Conservation (phyloP, 1,140 invertebrate species). For the Phenacoccus solenopsis region DNA sequence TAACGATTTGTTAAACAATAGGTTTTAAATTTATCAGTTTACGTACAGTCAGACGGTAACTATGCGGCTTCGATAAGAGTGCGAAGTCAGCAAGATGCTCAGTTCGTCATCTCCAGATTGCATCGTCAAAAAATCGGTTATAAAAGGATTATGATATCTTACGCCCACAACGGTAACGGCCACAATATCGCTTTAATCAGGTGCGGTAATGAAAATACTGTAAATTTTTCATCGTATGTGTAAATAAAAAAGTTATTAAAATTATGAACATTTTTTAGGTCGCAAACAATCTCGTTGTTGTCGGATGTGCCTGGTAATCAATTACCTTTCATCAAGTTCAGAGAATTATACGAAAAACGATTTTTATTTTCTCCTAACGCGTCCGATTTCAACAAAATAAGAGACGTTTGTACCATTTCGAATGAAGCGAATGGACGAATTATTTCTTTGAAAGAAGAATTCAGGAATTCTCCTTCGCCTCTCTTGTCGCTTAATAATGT, state of each 20-base stretch:
- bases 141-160: conserved; percentile 66
- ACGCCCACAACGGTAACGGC: conserved; percentile 47
- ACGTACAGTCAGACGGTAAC: conserved; percentile 53
- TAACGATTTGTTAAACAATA: conserved; percentile 30
- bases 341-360: conserved; percentile 69
- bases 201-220: conserved; percentile 29
- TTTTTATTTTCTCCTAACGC: conserved; percentile 65
- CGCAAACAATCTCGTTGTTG: conserved; percentile 41
- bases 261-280: conserved; percentile 31
- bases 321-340: conserved; percentile 71
- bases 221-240: background rate
- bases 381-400: conserved; percentile 67
- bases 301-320: conserved; percentile 59
- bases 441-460: conserved; percentile 37
- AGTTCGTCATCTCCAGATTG: conserved; percentile 68
- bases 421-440: conserved; percentile 58
- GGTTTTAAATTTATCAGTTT: conserved; percentile 52
- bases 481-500: conserved; percentile 13
- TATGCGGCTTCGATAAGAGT: conserved; percentile 53
- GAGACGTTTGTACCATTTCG: conserved; percentile 58
- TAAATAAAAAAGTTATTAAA: background rate
- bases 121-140: conserved; percentile 70
- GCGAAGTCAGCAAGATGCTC: conserved; percentile 50
- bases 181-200: conserved; percentile 48
- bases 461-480: conserved; percentile 40